Base-by-base conservation (phyloP, 2,113 vertebrate genomes). In the Phyllopteryx taeniolatus region DNA sequence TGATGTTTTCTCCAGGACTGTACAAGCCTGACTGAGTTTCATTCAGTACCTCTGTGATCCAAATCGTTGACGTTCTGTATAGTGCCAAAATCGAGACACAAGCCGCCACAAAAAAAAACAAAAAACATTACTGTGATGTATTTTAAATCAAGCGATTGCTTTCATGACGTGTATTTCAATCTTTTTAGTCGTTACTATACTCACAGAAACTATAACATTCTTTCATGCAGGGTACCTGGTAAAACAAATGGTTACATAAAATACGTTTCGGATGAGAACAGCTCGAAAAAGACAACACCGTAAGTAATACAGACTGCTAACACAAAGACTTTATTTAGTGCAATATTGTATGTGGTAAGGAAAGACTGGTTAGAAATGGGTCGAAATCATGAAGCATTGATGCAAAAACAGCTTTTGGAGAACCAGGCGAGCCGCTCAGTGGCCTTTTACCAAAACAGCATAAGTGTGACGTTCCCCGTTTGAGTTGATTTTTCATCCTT, bases 161-260 rank as follows among this genome's bases (percentile, higher is more conserved):
- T 91, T 94, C 94, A 92, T 92, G 93, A 94, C 92, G 92, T 68
- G 19, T 74, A 46, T 71, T 81, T 73, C 60, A 63, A 62, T 47
- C 53, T n/a, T 74, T 47, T 79, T 78, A 19, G 54, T 70, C 31
- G 68, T 56, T 53, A 75, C 72, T 8, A 57, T 14, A 68, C 27
- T 39, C 35, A 6, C 35, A 54, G 61, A 80, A 79, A 75, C 14
- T 57, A 46, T 59, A 54, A 67, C 12, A 42, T 77, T 78, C 49
- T 88, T 81, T 77, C n/a, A 83, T 79, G 75, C 82, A 85, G 81
- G 80, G 78, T 87, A 86, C 74, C 78, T 78, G 68, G 75, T 67
- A 73, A 71, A 72, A 82, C 49, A 67, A 74, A 70, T 59, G 67
- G 60, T 82, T 64, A 68, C 47, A 44, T 68, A 3, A 19, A 8